Percentiles rank a stretch among this genome's conserved stretches.
These are phyloP conservation scores for Ovibos moschatus DNA, from an alignment of 2,113 vertebrate species.

Conservation along the genomic window DNA sequence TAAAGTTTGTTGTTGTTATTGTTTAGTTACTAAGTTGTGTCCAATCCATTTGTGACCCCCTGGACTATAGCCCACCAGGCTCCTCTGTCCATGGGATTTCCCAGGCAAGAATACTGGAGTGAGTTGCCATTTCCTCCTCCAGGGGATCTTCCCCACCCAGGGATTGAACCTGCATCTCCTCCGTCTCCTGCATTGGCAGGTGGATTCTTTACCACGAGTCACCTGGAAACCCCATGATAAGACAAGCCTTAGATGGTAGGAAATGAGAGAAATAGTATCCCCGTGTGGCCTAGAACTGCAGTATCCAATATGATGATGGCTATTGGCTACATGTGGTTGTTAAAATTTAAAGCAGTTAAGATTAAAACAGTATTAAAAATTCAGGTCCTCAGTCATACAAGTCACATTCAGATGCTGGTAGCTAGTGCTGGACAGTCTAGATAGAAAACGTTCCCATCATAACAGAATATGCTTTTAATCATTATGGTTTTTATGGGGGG, in stretches of 20 bases:
- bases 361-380: not conserved
- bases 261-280: not conserved
- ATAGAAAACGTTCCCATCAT: not conserved
- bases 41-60: not conserved
- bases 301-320: not conserved
- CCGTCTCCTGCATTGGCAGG: not conserved
- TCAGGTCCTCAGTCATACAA: not conserved
- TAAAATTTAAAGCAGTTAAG: not conserved
- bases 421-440: not conserved
- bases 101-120: not conserved
- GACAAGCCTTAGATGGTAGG: not conserved
- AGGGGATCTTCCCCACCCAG: not conserved
- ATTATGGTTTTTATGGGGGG: not conserved
- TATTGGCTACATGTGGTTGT: not conserved
- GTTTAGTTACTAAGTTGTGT: not conserved
- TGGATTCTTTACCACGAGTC: not conserved
- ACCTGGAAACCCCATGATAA: not conserved
- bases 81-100: not conserved
- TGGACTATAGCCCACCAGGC: not conserved
- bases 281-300: not conserved
- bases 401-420: not conserved
- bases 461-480: not conserved
- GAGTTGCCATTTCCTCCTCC: not conserved
- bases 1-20: not conserved
- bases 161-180: fast-evolving